These are phyloP conservation scores for Actinia equina DNA, from an alignment of 64 coral and sea anemone genomes.

Conservation along the genomic window DNA sequence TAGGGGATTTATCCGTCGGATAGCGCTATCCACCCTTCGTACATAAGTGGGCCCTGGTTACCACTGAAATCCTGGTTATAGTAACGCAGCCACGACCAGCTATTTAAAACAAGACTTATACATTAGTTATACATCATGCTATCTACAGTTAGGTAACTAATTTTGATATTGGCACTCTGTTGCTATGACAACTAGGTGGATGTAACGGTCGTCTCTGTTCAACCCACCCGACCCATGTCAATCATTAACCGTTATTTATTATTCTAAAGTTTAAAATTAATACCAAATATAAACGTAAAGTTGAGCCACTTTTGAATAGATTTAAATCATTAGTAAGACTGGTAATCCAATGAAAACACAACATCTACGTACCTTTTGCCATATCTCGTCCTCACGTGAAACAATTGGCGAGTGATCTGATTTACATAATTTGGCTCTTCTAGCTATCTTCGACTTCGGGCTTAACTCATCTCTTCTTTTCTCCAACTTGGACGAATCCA, in stretches of 20 bases:
- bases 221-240: neutral
- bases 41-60: no score
- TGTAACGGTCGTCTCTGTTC: no score
- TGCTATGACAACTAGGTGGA: neutral
- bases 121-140: no score
- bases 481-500: neutral
- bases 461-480: neutral
- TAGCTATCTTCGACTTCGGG: constrained; percentile 1
- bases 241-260: neutral
- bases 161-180: neutral
- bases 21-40: no score
- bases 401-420: neutral
- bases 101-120: no score
- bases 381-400: neutral
- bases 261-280: neutral
- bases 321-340: neutral
- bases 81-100: no score
- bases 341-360: neutral
- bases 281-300: neutral
- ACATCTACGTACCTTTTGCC: neutral
- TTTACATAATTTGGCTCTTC: neutral
- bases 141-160: no score
- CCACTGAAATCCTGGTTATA: no score
- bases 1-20: no score
- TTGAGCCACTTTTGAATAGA: neutral